Conservation (phyloP, 2,113 vertebrate genomes). For the Oreocharis arfaki region DNA sequence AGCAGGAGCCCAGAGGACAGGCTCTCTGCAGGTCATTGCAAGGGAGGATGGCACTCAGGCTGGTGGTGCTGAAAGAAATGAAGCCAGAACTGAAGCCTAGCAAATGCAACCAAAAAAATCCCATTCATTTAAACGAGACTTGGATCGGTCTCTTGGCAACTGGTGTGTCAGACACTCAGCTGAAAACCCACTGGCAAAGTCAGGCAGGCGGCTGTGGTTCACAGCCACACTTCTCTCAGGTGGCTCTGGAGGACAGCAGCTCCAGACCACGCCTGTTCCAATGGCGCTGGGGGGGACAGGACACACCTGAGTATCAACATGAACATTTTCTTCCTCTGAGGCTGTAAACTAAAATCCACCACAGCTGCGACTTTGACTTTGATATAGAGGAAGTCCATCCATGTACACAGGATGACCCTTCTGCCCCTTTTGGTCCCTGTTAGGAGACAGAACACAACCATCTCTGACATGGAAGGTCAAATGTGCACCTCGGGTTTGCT, state of each 20-base stretch:
- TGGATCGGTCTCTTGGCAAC: conserved; percentile 19
- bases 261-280: background rate
- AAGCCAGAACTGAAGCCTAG: background rate
- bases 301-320: rapidly evolving
- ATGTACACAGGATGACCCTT: background rate
- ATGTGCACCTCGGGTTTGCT: background rate
- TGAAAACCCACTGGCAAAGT: conserved; percentile 13
- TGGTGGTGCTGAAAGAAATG: background rate
- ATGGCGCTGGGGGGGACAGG: background rate
- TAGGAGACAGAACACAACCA: background rate
- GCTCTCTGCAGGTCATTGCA: rapidly evolving
- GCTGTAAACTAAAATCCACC: background rate
- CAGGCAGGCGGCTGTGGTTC: background rate
- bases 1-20: background rate
- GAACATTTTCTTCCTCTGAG: background rate
- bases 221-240: background rate
- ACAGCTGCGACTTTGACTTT: too few species aligned
- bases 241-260: background rate
- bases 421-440: background rate
- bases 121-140: conserved; percentile 20
- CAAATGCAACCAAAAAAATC: background rate
- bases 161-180: background rate
- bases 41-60: background rate
- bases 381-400: background rate
- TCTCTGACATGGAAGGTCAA: background rate